These are phyloP conservation scores for Drosophila ezoana DNA, from an alignment of 2,888 invertebrate species.

Conservation along the genomic window DNA sequence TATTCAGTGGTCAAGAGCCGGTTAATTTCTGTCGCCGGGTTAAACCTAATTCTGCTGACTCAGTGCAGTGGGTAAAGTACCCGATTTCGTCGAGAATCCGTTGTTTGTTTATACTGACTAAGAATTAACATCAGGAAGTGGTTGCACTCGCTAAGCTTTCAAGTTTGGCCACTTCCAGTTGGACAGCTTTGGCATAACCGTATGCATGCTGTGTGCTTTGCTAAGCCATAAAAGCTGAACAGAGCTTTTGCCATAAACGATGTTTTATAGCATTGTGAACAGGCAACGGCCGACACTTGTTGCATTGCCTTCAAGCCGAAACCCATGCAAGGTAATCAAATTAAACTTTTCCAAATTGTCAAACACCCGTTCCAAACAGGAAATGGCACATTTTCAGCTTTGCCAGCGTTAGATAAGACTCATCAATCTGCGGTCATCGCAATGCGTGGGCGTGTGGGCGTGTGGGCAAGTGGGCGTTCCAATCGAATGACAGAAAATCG, in stretches of 20 bases:
- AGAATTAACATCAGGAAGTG: neutral
- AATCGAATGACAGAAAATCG: constrained; percentile 49
- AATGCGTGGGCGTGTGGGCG: constrained; percentile 5
- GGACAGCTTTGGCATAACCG: constrained; percentile 28
- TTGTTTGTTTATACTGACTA: neutral
- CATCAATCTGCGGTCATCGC: constrained; percentile 53
- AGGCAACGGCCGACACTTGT: constrained; percentile 42
- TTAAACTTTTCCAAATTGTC: constrained; percentile 8
- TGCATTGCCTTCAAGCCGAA: constrained; percentile 20
- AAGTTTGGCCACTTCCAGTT: constrained; percentile 25
- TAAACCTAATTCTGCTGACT: constrained; percentile 37
- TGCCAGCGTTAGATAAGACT: constrained; percentile 13
- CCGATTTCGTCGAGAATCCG: neutral
- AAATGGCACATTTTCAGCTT: constrained; percentile 32
- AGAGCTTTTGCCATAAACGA: constrained; percentile 35
- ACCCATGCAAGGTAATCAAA: constrained; percentile 1
- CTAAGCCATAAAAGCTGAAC: constrained; percentile 29
- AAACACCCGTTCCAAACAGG: constrained; percentile 3
- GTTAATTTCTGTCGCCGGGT: constrained; percentile 7
- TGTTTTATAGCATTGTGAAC: constrained; percentile 22
- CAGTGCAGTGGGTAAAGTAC: constrained; percentile 24
- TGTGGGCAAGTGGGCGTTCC: constrained; percentile 18
- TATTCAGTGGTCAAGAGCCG: constrained; percentile 9
- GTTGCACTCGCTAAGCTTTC: constrained; percentile 47
- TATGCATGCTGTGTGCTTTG: constrained; percentile 27